Conservation (phyloP, 2,797 vertebrate genomes). For the Sus cebifrons region DNA sequence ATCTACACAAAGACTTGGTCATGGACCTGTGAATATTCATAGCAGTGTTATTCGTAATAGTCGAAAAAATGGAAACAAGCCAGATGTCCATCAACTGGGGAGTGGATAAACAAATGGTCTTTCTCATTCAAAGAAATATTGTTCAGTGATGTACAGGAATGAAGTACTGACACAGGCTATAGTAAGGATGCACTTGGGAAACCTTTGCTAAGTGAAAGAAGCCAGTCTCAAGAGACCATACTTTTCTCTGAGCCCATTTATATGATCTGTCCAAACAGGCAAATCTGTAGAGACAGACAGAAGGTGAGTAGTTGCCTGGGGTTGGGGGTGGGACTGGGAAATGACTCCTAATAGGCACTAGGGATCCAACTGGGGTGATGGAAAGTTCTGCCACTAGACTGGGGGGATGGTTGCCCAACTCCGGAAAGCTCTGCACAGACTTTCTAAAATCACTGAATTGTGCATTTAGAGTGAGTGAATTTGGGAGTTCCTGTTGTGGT, state of each 20-base stretch:
- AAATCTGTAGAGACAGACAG: background rate
- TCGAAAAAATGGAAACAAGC: background rate
- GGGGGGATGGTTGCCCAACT: background rate
- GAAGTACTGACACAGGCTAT: background rate
- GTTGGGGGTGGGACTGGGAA: background rate
- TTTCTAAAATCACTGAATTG: background rate
- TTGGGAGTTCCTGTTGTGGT: background rate
- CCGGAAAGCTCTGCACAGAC: background rate
- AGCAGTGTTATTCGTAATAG: background rate
- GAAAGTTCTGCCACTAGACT: background rate
- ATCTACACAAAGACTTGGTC: background rate
- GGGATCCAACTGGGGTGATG: background rate
- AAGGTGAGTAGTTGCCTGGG: background rate
- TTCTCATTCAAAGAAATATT: background rate
- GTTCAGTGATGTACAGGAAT: background rate
- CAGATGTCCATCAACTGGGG: background rate
- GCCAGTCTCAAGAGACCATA: background rate
- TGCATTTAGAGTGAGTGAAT: background rate
- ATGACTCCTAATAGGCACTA: background rate
- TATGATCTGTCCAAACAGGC: background rate
- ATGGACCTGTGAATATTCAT: background rate
- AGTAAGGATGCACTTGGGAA: background rate
- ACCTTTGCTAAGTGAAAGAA: background rate
- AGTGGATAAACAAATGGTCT: background rate
- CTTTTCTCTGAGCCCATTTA: background rate